phyloP scores from a whole-genome alignment of 2,888 invertebrate species.

The Drosophila mayaguana region DNA sequence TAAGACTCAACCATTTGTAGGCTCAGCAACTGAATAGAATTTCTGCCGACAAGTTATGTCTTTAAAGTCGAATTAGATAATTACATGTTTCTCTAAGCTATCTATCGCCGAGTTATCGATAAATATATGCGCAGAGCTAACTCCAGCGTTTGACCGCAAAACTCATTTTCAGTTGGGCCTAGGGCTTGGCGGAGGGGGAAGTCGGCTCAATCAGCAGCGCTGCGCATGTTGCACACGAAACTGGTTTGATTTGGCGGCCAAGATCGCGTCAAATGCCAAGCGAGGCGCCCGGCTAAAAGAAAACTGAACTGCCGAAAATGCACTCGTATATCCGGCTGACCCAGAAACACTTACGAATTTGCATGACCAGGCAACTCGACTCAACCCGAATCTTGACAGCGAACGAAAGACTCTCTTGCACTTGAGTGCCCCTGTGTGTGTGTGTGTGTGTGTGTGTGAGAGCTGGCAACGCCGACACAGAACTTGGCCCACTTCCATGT shows the following conservation, averaged over 20 bases:
- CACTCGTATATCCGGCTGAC: constrained; percentile 64
- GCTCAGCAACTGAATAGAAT: too few relatives aligned
- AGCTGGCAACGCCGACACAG: constrained; percentile 43
- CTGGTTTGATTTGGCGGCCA: constrained; percentile 64
- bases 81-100: too few relatives aligned
- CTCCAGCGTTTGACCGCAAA: constrained; percentile 56
- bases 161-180: constrained; percentile 47
- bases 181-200: background rate
- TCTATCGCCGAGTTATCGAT: constrained; percentile 13
- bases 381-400: constrained; percentile 38
- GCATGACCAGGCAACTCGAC: constrained; percentile 48
- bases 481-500: constrained; percentile 72
- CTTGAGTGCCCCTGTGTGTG: constrained; percentile 22
- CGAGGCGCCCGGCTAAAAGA: constrained; percentile 23
- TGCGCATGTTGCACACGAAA: constrained; percentile 34
- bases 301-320: constrained; percentile 34
- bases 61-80: background rate
- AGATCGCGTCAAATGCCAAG: constrained; percentile 46
- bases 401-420: constrained; percentile 1
- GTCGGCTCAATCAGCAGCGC: constrained; percentile 3
- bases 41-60: background rate
- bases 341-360: constrained; percentile 66
- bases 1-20: too few relatives aligned
- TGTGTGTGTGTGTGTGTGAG: constrained; percentile 29
- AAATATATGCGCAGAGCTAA: constrained; percentile 1